Conservation (phyloP, 1,140 invertebrate genomes). For the Drosophila pachea region DNA sequence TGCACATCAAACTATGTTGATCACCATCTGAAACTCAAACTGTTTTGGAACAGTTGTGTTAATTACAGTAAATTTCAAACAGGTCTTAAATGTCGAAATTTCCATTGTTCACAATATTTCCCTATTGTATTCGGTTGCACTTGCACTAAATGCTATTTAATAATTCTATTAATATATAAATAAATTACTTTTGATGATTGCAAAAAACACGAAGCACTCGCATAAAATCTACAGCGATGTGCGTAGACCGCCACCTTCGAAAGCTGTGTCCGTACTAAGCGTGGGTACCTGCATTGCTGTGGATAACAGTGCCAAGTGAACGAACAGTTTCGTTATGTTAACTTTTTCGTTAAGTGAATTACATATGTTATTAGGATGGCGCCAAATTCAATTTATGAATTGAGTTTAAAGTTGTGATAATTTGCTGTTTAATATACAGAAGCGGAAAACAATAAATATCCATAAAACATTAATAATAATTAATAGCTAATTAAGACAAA, state of each 20-base stretch:
- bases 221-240: neutral
- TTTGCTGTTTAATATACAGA: conserved; percentile 37
- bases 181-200: neutral
- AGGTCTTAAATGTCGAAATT: neutral
- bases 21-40: conserved; percentile 8
- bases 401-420: conserved; percentile 19
- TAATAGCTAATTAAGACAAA: conserved; percentile 38
- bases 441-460: conserved; percentile 80
- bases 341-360: neutral
- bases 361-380: conserved; percentile 1
- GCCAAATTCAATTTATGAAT: neutral
- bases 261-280: conserved; percentile 12
- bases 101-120: neutral
- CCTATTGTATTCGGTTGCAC: neutral
- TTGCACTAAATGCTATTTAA: neutral
- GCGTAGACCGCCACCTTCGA: neutral
- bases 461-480: conserved; percentile 29
- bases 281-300: conserved; percentile 10
- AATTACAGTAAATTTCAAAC: neutral
- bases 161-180: neutral
- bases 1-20: conserved; percentile 11
- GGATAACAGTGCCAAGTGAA: neutral
- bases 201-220: neutral
- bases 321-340: conserved; percentile 7
- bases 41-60: neutral